These are phyloP conservation scores for Trachops cirrhosus DNA, from an alignment of 2,797 vertebrate genomes.

Conservation along the genomic window DNA sequence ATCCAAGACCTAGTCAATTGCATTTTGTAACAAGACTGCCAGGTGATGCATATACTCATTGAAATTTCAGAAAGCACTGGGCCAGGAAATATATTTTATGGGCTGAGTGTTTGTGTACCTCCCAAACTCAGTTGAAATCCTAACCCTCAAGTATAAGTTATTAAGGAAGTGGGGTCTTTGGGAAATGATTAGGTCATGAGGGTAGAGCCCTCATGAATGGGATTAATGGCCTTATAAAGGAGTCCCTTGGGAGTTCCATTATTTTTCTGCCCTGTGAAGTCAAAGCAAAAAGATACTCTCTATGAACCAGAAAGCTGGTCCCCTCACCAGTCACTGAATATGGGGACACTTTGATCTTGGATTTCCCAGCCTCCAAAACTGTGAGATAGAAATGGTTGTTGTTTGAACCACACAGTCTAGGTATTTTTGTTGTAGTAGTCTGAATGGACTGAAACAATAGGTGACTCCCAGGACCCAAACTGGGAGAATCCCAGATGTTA, in stretches of 20 bases:
- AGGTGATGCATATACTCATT: neutral
- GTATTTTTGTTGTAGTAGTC: neutral
- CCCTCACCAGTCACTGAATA: neutral
- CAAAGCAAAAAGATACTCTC: neutral
- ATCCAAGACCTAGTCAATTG: neutral
- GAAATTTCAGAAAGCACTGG: neutral
- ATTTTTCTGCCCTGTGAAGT: neutral
- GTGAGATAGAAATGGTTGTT: neutral
- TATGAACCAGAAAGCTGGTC: neutral
- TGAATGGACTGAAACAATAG: neutral
- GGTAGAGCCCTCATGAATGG: neutral
- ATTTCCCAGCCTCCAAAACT: neutral
- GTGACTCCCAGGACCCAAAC: neutral
- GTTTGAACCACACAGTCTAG: neutral
- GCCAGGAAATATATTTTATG: neutral
- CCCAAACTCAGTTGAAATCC: neutral
- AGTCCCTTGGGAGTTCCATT: neutral
- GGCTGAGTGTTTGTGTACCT: neutral
- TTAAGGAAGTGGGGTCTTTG: neutral
- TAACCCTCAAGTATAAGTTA: neutral
- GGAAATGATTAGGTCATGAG: neutral
- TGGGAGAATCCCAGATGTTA: neutral
- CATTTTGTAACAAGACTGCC: neutral
- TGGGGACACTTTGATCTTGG: neutral
- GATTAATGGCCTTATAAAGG: neutral